These are phyloP conservation scores for Vanessa tameamea DNA, from an alignment of 1,140 invertebrate genomes.

Conservation along the genomic window DNA sequence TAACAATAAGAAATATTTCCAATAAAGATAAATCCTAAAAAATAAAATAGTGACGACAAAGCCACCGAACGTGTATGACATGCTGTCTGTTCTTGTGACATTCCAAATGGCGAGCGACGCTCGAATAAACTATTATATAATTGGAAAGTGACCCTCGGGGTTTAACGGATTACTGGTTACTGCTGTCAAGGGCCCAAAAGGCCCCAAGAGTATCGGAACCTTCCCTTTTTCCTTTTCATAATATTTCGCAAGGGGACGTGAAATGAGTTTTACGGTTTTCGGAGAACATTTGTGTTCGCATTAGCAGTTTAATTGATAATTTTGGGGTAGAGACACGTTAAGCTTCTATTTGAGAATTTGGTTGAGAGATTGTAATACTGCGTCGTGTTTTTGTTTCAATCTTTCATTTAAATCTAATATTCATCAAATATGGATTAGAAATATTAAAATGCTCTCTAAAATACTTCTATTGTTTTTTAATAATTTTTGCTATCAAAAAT, in stretches of 20 bases:
- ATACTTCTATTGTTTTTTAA: background rate
- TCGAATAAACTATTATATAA: conserved; percentile 39
- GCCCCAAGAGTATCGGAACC: conserved; percentile 32
- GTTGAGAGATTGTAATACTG: conserved; percentile 16
- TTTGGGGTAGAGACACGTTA: conserved; percentile 34
- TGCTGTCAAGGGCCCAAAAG: conserved; percentile 35
- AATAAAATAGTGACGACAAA: background rate
- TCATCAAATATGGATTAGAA: conserved; percentile 8
- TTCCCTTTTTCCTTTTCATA: conserved; percentile 46
- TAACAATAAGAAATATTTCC: background rate
- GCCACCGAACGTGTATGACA: conserved; percentile 7
- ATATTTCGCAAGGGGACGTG: conserved; percentile 47
- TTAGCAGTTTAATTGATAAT: conserved; percentile 48
- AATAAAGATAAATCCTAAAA: background rate
- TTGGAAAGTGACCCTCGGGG: conserved; percentile 38
- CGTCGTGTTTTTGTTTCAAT: conserved; percentile 11
- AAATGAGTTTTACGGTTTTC: conserved; percentile 49
- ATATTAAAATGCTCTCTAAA: background rate
- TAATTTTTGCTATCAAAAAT: too few relatives aligned
- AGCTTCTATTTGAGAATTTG: conserved; percentile 21
- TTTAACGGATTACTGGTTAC: conserved; percentile 39
- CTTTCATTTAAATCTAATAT: background rate
- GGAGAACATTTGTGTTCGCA: conserved; percentile 42
- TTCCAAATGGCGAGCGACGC: conserved; percentile 25
- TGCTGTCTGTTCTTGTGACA: conserved; percentile 26